Evolutionary conservation across 2,797 vertebrate genomes (phyloP).

Genomic region (Dromococcyx pavoninus): DNA sequence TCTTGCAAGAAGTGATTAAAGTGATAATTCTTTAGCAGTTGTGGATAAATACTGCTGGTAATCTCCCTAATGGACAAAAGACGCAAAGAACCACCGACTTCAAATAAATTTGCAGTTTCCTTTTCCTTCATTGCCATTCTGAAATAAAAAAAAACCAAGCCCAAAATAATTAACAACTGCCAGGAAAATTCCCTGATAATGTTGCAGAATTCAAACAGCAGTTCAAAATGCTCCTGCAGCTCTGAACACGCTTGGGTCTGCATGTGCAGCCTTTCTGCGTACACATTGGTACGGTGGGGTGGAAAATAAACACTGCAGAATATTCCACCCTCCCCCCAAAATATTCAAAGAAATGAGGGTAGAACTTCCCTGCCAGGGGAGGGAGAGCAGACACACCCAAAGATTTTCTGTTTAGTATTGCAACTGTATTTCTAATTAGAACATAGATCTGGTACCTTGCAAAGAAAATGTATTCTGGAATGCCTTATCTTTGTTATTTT

Average conservation of each 20-base stretch:
- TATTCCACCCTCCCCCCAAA: not conserved
- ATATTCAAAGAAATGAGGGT: not conserved
- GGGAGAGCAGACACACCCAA: not conserved
- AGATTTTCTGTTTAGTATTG: not conserved
- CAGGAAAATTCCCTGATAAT: not conserved
- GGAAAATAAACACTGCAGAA: not conserved
- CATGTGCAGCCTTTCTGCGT: not conserved
- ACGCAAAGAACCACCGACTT: not conserved
- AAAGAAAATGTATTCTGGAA: not conserved
- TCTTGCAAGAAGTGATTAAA: not conserved
- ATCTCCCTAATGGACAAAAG: not conserved
- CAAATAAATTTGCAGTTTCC: not conserved
- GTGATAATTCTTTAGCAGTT: not conserved
- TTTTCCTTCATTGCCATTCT: not conserved
- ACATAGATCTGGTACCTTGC: not conserved
- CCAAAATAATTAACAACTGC: not conserved
- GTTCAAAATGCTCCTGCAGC: not conserved
- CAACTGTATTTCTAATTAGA: not conserved
- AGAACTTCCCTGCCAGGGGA: not conserved
- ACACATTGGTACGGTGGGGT: fast-evolving
- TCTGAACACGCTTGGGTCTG: not conserved
- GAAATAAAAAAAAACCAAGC: not conserved
- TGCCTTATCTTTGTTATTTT: not conserved
- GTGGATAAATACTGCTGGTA: not conserved
- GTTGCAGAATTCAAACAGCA: not conserved